Evolutionary conservation across 1,140 invertebrate genomes (phyloP).

Genomic region (Dinoponera quadriceps): DNA sequence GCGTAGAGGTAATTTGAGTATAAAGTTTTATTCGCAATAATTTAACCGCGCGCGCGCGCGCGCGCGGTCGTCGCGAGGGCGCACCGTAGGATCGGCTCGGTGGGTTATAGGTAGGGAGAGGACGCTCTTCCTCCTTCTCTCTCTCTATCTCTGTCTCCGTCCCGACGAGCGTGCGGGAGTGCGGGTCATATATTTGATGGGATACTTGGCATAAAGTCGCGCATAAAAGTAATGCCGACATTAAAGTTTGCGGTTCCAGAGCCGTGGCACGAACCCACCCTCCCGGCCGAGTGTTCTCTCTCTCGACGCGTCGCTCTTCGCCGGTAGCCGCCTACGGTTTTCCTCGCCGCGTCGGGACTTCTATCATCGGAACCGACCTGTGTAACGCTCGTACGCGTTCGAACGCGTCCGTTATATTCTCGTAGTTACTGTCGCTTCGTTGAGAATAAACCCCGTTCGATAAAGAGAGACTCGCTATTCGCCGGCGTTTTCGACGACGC

Average conservation of each 20-base stretch:
- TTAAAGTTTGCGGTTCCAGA: slow-evolving; percentile 86
- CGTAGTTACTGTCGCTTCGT: slow-evolving; percentile 31
- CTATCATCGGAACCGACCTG: not conserved
- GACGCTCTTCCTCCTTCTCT: slow-evolving; percentile 38
- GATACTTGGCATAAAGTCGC: slow-evolving; percentile 86
- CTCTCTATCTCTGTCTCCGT: slow-evolving; percentile 53
- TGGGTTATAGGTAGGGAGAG: slow-evolving; percentile 34
- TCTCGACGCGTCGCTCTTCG: slow-evolving; percentile 39
- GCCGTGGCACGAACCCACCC: slow-evolving; percentile 66
- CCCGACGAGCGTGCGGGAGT: slow-evolving; percentile 72
- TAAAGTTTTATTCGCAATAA: slow-evolving; percentile 86
- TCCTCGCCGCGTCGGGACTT: slow-evolving; percentile 39
- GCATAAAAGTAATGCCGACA: slow-evolving; percentile 86
- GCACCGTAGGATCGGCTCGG: slow-evolving; percentile 22
- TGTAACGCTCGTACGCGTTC: not conserved
- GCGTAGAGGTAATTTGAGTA: slow-evolving; percentile 84
- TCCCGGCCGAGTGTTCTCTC: slow-evolving; percentile 47
- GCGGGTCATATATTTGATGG: slow-evolving; percentile 85
- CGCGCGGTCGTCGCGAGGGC: slow-evolving; percentile 47
- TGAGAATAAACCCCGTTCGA: slow-evolving; percentile 32
- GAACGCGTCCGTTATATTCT: slow-evolving; percentile 21
- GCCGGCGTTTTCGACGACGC: slow-evolving; percentile 25
- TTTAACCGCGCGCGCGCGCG: slow-evolving; percentile 76
- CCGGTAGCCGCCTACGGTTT: slow-evolving; percentile 42
- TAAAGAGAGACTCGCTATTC: slow-evolving; percentile 8